phyloP scores from a whole-genome alignment of 2,113 vertebrate species.

The Rhinolophus ferrumequinum region DNA sequence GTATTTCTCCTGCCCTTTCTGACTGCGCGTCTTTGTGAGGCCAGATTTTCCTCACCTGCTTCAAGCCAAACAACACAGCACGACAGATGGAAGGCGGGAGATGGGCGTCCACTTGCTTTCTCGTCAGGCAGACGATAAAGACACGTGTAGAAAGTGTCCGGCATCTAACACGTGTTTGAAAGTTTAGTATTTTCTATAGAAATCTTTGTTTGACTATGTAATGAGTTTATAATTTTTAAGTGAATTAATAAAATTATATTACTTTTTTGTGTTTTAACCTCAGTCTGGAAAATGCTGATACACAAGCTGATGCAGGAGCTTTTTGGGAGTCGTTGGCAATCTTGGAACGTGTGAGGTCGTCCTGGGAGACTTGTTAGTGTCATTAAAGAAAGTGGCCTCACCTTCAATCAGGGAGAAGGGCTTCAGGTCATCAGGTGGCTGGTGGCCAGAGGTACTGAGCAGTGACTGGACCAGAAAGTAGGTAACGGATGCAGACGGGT shows the following conservation, averaged over 20 bases:
- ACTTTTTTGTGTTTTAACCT: neutral
- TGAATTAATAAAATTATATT: conserved; percentile 11
- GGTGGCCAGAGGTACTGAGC: neutral
- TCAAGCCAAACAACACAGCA: neutral
- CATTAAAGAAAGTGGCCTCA: neutral
- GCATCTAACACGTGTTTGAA: too few relatives aligned
- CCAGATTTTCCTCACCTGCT: neutral
- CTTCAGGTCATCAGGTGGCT: neutral
- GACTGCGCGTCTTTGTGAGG: neutral
- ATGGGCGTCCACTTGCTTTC: neutral
- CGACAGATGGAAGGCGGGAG: neutral
- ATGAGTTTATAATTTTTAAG: conserved; percentile 48
- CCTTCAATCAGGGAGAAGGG: neutral
- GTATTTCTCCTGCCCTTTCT: neutral
- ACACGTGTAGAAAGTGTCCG: neutral
- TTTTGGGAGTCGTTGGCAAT: neutral
- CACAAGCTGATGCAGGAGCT: neutral
- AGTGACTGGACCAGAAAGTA: neutral
- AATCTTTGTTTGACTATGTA: neutral
- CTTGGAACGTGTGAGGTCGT: neutral
- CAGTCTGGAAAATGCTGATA: neutral
- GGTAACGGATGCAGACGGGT: neutral
- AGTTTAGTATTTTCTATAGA: conserved; percentile 30
- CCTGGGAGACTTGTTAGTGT: neutral
- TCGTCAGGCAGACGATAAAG: neutral